Evolutionary conservation across 64 coral and sea anemone genomes (phyloP).

Genomic region (Stichodactyla helianthus): DNA sequence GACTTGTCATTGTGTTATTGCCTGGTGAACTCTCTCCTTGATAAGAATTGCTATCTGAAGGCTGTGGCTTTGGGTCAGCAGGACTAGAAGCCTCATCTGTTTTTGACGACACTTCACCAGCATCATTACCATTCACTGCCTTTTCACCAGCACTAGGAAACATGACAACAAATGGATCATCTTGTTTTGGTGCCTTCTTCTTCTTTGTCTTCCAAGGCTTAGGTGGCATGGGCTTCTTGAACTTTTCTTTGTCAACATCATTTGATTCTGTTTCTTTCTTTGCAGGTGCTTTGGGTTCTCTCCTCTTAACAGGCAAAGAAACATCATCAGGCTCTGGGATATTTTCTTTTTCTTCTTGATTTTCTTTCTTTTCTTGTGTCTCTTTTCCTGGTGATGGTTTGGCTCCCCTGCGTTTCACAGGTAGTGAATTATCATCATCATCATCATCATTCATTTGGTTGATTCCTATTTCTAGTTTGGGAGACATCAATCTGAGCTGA

Average conservation of each 20-base stretch:
- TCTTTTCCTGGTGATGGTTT: not conserved
- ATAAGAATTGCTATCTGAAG: not conserved
- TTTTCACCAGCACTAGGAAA: slow-evolving; percentile 3
- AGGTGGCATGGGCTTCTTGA: slow-evolving; percentile 19
- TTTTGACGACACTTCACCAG: not conserved
- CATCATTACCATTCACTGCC: not conserved
- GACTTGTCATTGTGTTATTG: not conserved
- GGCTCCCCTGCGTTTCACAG: not conserved
- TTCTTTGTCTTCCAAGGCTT: slow-evolving; percentile 34
- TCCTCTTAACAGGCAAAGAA: not conserved
- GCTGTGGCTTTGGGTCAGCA: not conserved
- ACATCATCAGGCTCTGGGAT: not conserved
- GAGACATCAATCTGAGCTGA: not conserved
- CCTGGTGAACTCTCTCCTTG: not conserved
- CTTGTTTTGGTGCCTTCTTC: not conserved
- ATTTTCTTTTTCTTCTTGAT: slow-evolving; percentile 16
- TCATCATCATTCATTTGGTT: not conserved
- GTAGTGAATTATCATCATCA: not conserved
- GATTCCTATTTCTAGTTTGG: not conserved
- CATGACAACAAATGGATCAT: slow-evolving; percentile 2
- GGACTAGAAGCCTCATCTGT: not conserved
- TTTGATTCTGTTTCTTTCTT: not conserved
- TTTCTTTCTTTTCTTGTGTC: not conserved
- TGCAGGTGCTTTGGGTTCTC: not conserved
- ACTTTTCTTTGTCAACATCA: not conserved